These are phyloP conservation scores for Sinocyclocheilus anophthalmus DNA, from an alignment of 2,113 vertebrate species.

Conservation along the genomic window DNA sequence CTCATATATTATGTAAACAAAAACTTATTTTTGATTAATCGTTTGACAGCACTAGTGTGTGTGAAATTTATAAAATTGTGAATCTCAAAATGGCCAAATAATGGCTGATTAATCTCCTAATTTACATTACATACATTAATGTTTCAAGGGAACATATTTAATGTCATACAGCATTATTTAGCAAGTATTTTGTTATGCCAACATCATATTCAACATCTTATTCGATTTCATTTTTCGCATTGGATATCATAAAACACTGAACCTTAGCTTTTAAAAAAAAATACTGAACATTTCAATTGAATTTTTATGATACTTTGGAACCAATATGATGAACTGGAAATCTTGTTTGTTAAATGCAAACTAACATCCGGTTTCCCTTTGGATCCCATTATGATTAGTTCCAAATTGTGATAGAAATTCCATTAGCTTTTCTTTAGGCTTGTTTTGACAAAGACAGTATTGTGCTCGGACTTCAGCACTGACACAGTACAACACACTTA, in stretches of 20 bases:
- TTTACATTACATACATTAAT: background rate
- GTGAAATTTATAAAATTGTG: too few species aligned
- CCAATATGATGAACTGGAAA: background rate
- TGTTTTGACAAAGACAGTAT: background rate
- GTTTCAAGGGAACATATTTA: background rate
- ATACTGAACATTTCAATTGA: background rate
- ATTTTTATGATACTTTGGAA: background rate
- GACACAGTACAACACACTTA: background rate
- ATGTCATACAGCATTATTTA: background rate
- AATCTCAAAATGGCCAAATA: background rate
- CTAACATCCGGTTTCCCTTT: background rate
- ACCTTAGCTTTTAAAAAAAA: background rate
- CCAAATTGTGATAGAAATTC: background rate
- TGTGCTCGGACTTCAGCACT: background rate
- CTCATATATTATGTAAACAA: too few species aligned
- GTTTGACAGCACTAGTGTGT: too few species aligned
- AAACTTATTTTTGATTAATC: too few species aligned
- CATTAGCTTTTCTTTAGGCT: background rate
- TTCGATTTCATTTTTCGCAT: background rate
- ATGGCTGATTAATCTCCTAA: background rate
- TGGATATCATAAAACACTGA: background rate
- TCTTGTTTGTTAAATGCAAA: background rate
- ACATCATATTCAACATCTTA: background rate
- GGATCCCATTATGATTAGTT: background rate
- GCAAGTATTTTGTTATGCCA: background rate